A percentile compares a stretch with the other conserved stretches of the same genome.
Conservation (phyloP, 2,797 vertebrate species). For the Rhynchotus rufescens region DNA sequence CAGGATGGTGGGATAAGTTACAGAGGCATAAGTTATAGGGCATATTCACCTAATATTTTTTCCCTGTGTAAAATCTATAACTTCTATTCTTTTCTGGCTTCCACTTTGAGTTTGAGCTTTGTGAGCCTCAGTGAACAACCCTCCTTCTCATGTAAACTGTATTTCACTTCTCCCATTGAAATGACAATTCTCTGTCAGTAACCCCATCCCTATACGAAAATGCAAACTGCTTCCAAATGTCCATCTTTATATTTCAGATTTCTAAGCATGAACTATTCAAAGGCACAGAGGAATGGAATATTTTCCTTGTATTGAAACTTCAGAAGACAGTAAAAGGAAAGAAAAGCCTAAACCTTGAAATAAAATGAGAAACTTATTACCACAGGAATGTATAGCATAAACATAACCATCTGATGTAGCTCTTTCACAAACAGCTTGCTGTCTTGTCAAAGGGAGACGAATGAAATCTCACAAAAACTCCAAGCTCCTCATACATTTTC, state of each 20-base stretch:
- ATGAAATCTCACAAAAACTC: slow-evolving; percentile 52
- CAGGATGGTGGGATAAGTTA: neutral
- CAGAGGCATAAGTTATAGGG: neutral
- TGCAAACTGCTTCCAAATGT: neutral
- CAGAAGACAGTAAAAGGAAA: neutral
- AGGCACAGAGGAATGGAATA: neutral
- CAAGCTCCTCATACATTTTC: slow-evolving; percentile 68
- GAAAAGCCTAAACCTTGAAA: neutral
- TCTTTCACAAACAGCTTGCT: slow-evolving; percentile 40
- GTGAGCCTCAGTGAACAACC: neutral
- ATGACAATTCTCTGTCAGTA: neutral
- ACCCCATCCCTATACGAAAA: neutral
- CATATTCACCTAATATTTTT: neutral
- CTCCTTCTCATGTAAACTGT: neutral
- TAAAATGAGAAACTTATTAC: slow-evolving; percentile 30
- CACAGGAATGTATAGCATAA: slow-evolving; percentile 20
- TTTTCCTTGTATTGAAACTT: neutral
- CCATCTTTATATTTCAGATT: neutral
- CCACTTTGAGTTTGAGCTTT: neutral
- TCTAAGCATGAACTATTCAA: neutral
- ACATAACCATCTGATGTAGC: slow-evolving; percentile 28
- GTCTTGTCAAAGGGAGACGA: slow-evolving; percentile 58
- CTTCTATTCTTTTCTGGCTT: neutral
- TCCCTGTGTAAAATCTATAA: neutral
- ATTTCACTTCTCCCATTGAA: neutral